phyloP scores from a whole-genome alignment of 2,113 vertebrate species.

The Microcebus ravelobensis region DNA sequence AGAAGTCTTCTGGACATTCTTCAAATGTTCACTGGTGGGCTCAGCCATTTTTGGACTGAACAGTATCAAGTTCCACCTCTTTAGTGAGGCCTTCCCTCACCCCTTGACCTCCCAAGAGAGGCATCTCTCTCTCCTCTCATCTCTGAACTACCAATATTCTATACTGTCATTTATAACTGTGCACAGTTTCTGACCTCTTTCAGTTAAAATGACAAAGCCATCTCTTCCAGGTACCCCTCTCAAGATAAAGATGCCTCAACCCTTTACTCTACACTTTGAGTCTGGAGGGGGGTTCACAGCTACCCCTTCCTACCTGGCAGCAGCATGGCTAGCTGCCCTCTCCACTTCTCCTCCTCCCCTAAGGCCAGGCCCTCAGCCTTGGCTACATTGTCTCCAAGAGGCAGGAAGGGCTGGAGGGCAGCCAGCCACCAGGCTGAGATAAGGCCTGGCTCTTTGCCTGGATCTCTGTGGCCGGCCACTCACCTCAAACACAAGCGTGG shows the following conservation, averaged over 20 bases:
- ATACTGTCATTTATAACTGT: neutral
- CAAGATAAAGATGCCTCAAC: neutral
- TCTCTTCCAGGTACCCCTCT: neutral
- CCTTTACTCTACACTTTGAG: neutral
- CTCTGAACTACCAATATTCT: no score
- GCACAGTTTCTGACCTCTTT: neutral
- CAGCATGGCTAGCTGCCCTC: neutral
- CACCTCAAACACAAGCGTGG: slow-evolving; percentile 97
- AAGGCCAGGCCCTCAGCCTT: slow-evolving; percentile 52
- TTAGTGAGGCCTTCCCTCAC: neutral
- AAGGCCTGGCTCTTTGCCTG: slow-evolving; percentile 51
- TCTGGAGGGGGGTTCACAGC: neutral
- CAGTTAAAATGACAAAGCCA: neutral
- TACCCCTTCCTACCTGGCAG: neutral
- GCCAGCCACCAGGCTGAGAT: slow-evolving; percentile 55
- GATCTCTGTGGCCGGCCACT: slow-evolving; percentile 32
- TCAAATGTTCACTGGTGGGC: neutral
- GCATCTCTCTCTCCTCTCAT: neutral
- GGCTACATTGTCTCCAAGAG: slow-evolving; percentile 68
- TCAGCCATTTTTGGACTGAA: neutral
- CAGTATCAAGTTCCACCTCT: neutral
- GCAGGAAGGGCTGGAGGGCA: slow-evolving; percentile 66
- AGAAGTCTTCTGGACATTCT: neutral
- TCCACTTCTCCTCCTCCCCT: neutral
- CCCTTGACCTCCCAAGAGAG: accelerated